Base-by-base conservation (phyloP, 2,113 vertebrate species). In the Zapornia atra region DNA sequence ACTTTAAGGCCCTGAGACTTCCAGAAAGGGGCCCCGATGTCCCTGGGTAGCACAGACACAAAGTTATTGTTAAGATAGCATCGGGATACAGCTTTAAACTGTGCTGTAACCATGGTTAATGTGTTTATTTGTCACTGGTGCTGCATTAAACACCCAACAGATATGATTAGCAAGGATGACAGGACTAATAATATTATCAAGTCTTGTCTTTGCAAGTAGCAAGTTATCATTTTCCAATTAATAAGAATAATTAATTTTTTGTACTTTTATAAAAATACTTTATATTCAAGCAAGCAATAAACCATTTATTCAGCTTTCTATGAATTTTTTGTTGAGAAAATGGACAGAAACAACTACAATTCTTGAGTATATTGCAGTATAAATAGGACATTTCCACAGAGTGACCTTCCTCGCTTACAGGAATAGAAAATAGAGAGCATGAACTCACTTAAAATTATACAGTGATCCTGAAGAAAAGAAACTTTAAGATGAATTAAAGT, bases 61-160 rank as follows among this genome's bases (percentile, higher is more conserved):
- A 63, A 60, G 59, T 53, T 2, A 24, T 60, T 56, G 19, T 24
- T 48, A 57, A 34, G 46, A 38, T 59, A 63, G 10, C 59, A 31
- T 14, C 53, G 42, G 48, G 38, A 44, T 50, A 64, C 61, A 38
- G 28, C 48, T 48, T 48, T 48, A 48, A 48, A 48, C 22, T 21
- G 48, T 48, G 19, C 9, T 38, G 5, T 61, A 68, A 36, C 29
- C 0, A 0, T 0, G 0, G 25, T 28, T 73, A 53, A 59, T 46
- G 33, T 64, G 33, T 63, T 61, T 56, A 34, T 51, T 80, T 54
- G 29, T 40, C 61, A 31, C 44, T 72, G 36, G 44, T 38, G 18
- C 68, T 68, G 20, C 31, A 36, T 92, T 63, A 38, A 75, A 48
- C 29, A 40, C 25, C 17, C 29, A 69, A 34, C 28, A 50, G 34